Percentiles rank a stretch among this genome's conserved stretches.
These are phyloP conservation scores for Dinoponera quadriceps DNA, from an alignment of 1,140 invertebrate genomes.

Conservation along the genomic window DNA sequence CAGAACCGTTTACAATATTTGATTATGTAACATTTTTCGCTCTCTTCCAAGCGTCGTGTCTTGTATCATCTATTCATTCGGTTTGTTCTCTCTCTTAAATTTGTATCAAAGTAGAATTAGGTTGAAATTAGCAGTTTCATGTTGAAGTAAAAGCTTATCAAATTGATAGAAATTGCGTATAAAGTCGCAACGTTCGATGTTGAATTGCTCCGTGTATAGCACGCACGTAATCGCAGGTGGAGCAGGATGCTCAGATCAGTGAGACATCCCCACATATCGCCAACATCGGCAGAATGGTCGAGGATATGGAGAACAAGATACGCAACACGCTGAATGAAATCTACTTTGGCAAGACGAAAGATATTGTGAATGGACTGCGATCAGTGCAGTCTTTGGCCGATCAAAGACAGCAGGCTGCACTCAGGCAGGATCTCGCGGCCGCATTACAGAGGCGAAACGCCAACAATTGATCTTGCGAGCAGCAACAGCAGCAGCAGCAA, in stretches of 20 bases:
- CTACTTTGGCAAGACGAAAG: slow-evolving; percentile 99
- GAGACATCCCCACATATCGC: slow-evolving; percentile 98
- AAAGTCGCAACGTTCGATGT: too few species aligned
- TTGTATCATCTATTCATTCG: neutral
- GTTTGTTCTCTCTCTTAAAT: slow-evolving; percentile 17
- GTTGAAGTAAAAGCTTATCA: neutral
- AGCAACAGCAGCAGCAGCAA: slow-evolving; percentile 57
- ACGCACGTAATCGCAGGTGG: slow-evolving; percentile 88
- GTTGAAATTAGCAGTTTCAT: neutral
- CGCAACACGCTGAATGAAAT: slow-evolving; percentile 99
- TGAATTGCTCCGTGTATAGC: neutral
- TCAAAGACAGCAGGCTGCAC: slow-evolving; percentile 92
- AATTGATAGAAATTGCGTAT: too few species aligned
- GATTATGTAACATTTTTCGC: slow-evolving; percentile 11
- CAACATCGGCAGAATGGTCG: slow-evolving; percentile 98
- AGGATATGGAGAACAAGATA: slow-evolving; percentile 99
- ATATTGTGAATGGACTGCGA: slow-evolving; percentile 99
- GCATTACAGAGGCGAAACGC: slow-evolving; percentile 93
- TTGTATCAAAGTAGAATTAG: neutral
- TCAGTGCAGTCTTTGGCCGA: slow-evolving; percentile 94
- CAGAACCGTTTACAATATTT: neutral
- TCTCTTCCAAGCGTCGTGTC: neutral
- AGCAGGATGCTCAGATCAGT: slow-evolving; percentile 95
- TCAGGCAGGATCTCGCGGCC: slow-evolving; percentile 94
- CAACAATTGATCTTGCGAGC: slow-evolving; percentile 83